Conservation (phyloP, 2,113 vertebrate species). For the Vulpes vulpes region DNA sequence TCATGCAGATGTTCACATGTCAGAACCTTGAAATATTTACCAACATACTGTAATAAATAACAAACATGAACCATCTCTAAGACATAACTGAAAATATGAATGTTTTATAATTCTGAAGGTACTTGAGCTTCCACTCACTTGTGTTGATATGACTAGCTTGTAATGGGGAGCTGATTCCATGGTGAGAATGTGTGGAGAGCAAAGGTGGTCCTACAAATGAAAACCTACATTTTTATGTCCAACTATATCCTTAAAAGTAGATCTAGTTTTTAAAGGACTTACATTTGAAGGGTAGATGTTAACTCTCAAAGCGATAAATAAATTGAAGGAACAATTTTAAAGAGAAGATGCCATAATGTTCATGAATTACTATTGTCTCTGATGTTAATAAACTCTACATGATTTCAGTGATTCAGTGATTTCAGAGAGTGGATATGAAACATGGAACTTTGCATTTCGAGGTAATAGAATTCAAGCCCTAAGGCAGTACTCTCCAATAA, state of each 20-base stretch:
- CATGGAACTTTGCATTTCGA: neutral
- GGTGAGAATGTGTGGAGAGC: neutral
- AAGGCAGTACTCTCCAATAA: neutral
- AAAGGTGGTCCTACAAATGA: rapidly evolving
- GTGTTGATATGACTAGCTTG: neutral
- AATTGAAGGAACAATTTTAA: neutral
- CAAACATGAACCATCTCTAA: neutral
- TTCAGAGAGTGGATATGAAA: neutral
- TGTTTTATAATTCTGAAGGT: neutral
- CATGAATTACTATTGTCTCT: neutral
- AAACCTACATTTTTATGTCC: neutral
- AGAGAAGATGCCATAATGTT: neutral
- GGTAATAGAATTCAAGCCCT: neutral
- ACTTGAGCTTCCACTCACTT: neutral
- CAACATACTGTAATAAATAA: neutral
- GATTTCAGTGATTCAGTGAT: neutral
- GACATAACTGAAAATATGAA: neutral
- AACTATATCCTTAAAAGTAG: neutral
- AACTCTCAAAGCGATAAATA: neutral
- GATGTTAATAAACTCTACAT: neutral
- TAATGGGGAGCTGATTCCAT: neutral
- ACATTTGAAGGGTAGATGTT: neutral
- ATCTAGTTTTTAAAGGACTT: neutral
- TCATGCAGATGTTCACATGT: neutral
- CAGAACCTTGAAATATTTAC: slow-evolving; percentile 16